Conservation (phyloP, 1,140 invertebrate genomes). For the Solenopsis invicta region DNA sequence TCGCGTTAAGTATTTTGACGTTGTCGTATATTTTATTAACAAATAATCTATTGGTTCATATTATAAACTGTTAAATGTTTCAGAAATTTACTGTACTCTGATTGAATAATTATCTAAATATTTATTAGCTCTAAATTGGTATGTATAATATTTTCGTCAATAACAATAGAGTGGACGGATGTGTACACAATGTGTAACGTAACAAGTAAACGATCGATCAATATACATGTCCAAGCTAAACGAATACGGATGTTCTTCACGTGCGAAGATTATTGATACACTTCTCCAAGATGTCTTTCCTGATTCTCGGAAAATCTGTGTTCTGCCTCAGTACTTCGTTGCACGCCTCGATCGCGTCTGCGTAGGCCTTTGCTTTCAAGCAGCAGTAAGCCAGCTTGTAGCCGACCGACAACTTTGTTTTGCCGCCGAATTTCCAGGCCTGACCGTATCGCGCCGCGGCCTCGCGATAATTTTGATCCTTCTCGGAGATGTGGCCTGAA, state of each 20-base stretch:
- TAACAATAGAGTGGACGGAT: neutral
- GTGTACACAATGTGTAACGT: slow-evolving; percentile 1
- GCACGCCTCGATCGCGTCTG: slow-evolving; percentile 94
- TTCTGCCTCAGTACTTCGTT: slow-evolving; percentile 93
- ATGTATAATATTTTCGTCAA: neutral
- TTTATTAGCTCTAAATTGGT: neutral
- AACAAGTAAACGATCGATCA: slow-evolving; percentile 44
- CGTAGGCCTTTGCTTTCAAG: slow-evolving; percentile 96
- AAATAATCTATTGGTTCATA: slow-evolving; percentile 8
- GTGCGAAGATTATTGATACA: slow-evolving; percentile 94
- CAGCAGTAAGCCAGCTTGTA: slow-evolving; percentile 97
- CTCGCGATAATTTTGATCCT: slow-evolving; percentile 96
- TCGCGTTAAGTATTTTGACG: neutral
- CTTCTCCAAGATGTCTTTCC: slow-evolving; percentile 98
- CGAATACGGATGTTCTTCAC: slow-evolving; percentile 78
- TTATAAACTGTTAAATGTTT: neutral
- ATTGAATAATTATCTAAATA: neutral
- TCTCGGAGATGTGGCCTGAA: slow-evolving; percentile 95
- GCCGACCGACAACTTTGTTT: slow-evolving; percentile 94
- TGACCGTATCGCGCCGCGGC: slow-evolving; percentile 94
- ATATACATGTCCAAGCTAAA: slow-evolving; percentile 16
- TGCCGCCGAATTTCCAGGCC: slow-evolving; percentile 94
- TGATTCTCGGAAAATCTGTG: slow-evolving; percentile 96
- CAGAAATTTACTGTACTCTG: neutral
- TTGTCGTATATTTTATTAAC: neutral